phyloP scores from a whole-genome alignment of 1,140 invertebrate species.

The Aphelenchoides fujianensis region DNA sequence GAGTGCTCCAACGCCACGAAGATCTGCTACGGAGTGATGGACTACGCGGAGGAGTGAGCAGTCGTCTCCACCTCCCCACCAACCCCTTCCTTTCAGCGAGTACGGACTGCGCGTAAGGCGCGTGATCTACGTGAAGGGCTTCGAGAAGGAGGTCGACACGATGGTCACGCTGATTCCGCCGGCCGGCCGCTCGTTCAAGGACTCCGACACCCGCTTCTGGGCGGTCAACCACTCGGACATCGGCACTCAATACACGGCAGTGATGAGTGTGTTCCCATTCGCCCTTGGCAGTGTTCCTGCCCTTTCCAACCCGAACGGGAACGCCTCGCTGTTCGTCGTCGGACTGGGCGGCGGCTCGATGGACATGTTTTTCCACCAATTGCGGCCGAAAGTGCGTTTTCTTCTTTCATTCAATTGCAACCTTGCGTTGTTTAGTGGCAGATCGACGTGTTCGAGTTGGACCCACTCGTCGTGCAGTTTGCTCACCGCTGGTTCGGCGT shows the following conservation, averaged over 20 bases:
- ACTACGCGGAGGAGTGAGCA: conserved; percentile 19
- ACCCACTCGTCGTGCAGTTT: conserved; percentile 22
- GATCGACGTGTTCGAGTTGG: conserved; percentile 34
- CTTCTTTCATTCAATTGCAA: conserved; percentile 7
- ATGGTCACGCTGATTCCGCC: conserved; percentile 33
- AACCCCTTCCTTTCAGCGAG: conserved; percentile 9
- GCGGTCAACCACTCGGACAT: conserved; percentile 25
- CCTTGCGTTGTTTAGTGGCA: conserved; percentile 28
- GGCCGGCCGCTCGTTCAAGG: conserved; percentile 23
- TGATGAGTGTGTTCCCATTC: conserved; percentile 28
- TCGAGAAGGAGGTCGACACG: conserved; percentile 28
- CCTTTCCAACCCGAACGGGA: background rate
- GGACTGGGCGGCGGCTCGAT: conserved; percentile 37
- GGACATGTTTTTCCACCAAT: conserved; percentile 36
- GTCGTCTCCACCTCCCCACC: background rate
- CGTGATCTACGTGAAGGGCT: conserved; percentile 17
- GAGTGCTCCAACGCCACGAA: conserved; percentile 10
- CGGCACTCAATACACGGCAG: conserved; percentile 30
- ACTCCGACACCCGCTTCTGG: conserved; percentile 44
- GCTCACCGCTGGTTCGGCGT: conserved; percentile 41
- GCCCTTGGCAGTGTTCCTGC: conserved; percentile 21
- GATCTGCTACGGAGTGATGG: conserved; percentile 17
- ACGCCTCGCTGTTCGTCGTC: conserved; percentile 26
- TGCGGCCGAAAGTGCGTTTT: background rate
- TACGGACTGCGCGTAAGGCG: background rate